Conservation (phyloP, 2,888 invertebrate species). For the Brachypalpus laphriformis region DNA sequence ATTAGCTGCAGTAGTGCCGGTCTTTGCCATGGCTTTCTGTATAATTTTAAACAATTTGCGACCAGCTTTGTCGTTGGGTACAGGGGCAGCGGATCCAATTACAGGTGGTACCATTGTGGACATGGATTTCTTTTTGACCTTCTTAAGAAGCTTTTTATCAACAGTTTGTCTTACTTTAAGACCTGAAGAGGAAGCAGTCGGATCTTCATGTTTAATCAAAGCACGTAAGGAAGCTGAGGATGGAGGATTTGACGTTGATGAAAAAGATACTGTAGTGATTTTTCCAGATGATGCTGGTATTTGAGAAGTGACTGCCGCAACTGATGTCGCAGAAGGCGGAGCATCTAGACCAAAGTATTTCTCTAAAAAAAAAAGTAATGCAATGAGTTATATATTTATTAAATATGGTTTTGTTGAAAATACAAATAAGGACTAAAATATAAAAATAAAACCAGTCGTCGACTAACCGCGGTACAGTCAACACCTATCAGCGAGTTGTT, state of each 20-base stretch:
- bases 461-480: too few relatives aligned
- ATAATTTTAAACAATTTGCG: slow-evolving; percentile 78
- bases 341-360: slow-evolving; percentile 79
- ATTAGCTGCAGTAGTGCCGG: not conserved
- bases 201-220: slow-evolving; percentile 25
- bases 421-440: too few relatives aligned
- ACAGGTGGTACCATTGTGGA: slow-evolving; percentile 11
- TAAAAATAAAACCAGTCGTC: too few relatives aligned
- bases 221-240: not conserved
- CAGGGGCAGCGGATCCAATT: not conserved
- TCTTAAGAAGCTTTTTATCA: slow-evolving; percentile 75
- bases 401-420: too few relatives aligned
- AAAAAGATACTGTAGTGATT: not conserved
- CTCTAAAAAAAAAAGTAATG: slow-evolving; percentile 15
- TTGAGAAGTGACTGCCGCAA: not conserved
- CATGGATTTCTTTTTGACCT: slow-evolving; percentile 76
- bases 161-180: slow-evolving; percentile 39
- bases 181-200: slow-evolving; percentile 13
- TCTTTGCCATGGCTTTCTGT: slow-evolving; percentile 76
- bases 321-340: slow-evolving; percentile 75
- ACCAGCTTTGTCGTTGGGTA: slow-evolving; percentile 77
- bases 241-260: not conserved
- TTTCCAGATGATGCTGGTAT: not conserved
- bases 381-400: too few relatives aligned
- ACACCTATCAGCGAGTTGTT: too few relatives aligned